phyloP scores from a whole-genome alignment of 2,797 vertebrate species.

The Percopsis omiscomaycus region DNA sequence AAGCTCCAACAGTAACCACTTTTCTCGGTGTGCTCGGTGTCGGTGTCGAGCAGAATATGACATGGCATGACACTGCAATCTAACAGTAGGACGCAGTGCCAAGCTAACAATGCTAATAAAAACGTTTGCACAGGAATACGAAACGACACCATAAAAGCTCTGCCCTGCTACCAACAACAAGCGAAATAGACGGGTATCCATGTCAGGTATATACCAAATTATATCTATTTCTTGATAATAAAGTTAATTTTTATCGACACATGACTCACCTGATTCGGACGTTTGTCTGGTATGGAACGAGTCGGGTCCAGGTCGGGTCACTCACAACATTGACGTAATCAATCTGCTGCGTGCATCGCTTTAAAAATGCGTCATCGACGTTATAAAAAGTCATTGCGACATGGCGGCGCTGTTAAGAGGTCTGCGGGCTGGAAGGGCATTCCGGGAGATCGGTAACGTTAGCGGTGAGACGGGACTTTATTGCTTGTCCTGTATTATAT shows the following conservation, averaged over 20 bases:
- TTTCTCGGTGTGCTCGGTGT: too few species aligned
- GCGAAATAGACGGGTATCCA: too few species aligned
- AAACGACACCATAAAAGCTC: neutral
- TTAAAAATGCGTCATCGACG: constrained; percentile 28
- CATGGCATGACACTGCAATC: too few species aligned
- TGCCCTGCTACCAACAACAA: accelerated
- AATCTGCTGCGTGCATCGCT: constrained; percentile 28
- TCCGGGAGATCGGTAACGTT: constrained; percentile 55
- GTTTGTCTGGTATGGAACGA: too few species aligned
- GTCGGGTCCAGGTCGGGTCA: neutral
- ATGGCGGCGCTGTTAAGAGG: constrained; percentile 81
- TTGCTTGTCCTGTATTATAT: neutral
- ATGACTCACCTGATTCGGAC: too few species aligned
- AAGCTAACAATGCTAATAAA: neutral
- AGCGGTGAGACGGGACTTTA: constrained; percentile 55
- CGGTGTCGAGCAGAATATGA: too few species aligned
- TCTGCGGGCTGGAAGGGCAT: constrained; percentile 65
- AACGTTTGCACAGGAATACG: neutral
- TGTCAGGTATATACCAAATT: too few species aligned
- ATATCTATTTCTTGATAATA: too few species aligned
- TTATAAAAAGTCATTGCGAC: constrained; percentile 21
- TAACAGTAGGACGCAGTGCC: constrained; percentile 26
- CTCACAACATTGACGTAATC: neutral
- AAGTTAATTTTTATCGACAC: too few species aligned
- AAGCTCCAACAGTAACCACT: neutral